phyloP scores from a whole-genome alignment of 2,113 vertebrate species.

The Periophthalmodon schlosseri region DNA sequence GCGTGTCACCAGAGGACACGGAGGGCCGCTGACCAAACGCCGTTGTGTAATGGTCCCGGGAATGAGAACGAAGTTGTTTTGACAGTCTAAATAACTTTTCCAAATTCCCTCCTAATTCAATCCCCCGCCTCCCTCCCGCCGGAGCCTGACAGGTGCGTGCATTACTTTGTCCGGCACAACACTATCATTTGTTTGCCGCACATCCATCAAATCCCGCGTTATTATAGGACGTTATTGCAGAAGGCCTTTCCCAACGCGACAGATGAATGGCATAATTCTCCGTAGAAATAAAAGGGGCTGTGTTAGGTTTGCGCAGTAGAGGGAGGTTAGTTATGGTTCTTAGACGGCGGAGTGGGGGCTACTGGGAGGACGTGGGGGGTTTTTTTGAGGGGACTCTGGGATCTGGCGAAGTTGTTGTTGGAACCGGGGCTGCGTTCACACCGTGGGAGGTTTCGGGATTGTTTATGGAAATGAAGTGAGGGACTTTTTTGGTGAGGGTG shows the following conservation, averaged over 20 bases:
- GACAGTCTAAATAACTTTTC: constrained; percentile 18
- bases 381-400: background rate
- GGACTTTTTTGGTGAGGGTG: too few relatives aligned
- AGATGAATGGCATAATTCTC: constrained; percentile 17
- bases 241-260: constrained; percentile 16
- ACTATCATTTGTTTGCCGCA: constrained; percentile 3
- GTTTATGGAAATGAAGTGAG: too few relatives aligned
- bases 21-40: constrained; percentile 3
- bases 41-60: background rate
- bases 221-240: constrained; percentile 7
- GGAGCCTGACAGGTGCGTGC: background rate
- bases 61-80: constrained; percentile 1
- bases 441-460: too few relatives aligned
- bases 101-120: constrained; percentile 18
- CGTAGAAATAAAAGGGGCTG: constrained; percentile 26
- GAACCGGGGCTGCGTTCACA: too few relatives aligned
- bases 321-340: background rate
- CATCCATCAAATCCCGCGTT: background rate
- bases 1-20: background rate
- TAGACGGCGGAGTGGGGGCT: background rate
- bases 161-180: background rate
- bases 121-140: constrained; percentile 6
- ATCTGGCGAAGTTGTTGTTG: background rate
- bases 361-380: background rate
- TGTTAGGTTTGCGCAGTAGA: constrained; percentile 44